A percentile compares a stretch with the other conserved stretches of the same genome.
Conservation (phyloP, 2,888 invertebrate species). For the Sinodicranocentrus sp. region DNA sequence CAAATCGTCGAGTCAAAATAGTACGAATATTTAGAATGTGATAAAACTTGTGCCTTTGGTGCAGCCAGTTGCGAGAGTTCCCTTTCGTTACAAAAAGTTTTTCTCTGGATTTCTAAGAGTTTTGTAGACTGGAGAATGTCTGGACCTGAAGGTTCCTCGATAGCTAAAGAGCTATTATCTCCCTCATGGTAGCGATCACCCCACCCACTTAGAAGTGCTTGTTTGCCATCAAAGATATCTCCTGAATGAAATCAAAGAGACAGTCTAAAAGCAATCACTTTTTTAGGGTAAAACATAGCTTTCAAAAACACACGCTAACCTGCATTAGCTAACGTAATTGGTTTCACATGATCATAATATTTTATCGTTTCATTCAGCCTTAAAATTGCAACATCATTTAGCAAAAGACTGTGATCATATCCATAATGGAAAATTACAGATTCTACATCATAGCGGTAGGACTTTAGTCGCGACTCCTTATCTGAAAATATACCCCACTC, state of each 20-base stretch:
- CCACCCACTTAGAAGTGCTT: slow-evolving; percentile 70
- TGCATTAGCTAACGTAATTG: slow-evolving; percentile 62
- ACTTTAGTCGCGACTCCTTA: slow-evolving; percentile 14
- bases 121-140: slow-evolving; percentile 63
- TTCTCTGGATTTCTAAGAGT: slow-evolving; percentile 67
- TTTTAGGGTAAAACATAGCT: too few species aligned
- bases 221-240: slow-evolving; percentile 61
- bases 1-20: slow-evolving; percentile 72
- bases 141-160: slow-evolving; percentile 47
- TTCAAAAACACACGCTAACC: slow-evolving; percentile 20
- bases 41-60: slow-evolving; percentile 31
- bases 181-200: slow-evolving; percentile 63
- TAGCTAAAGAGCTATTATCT: slow-evolving; percentile 34
- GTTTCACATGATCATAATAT: slow-evolving; percentile 62
- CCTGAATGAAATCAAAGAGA: slow-evolving; percentile 25
- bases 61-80: slow-evolving; percentile 58
- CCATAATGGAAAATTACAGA: slow-evolving; percentile 71
- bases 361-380: slow-evolving; percentile 68
- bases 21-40: slow-evolving; percentile 68
- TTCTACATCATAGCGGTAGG: slow-evolving; percentile 70
- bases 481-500: slow-evolving; percentile 45
- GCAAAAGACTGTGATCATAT: slow-evolving; percentile 65
- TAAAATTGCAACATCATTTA: slow-evolving; percentile 74
- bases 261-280: too few species aligned
- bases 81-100: slow-evolving; percentile 60